Evolutionary conservation across 2,888 invertebrate species (phyloP).

Genomic region (Netelia inedita): DNA sequence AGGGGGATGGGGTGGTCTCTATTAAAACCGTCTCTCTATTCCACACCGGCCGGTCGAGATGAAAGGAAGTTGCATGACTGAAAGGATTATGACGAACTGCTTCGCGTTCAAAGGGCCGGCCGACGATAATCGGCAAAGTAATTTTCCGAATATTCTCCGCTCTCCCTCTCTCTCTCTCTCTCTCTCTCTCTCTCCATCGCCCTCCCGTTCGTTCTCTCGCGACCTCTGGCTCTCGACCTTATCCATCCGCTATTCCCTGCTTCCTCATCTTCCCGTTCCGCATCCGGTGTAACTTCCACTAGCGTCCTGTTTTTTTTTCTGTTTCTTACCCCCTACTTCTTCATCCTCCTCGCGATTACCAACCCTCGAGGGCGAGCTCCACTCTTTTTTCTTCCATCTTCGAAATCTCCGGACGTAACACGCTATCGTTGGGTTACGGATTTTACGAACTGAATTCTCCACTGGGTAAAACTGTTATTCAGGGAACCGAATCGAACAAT

Average conservation of each 20-base stretch:
- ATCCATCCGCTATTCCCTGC: conserved; percentile 20
- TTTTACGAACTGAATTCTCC: conserved; percentile 1
- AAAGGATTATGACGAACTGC: conserved; percentile 75
- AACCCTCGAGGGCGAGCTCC: neutral
- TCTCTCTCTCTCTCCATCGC: neutral
- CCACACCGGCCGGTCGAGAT: conserved; percentile 59
- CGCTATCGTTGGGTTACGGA: neutral
- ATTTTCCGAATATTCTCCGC: conserved; percentile 73
- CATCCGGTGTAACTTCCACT: neutral
- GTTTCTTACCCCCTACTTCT: conserved; percentile 22
- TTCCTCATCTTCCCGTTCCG: conserved; percentile 10
- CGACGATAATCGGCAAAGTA: conserved; percentile 74
- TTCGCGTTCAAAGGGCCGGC: conserved; percentile 69
- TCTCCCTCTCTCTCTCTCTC: conserved; percentile 9
- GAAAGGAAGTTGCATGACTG: conserved; percentile 70
- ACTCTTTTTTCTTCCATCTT: neutral
- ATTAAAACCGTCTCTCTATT: conserved; percentile 67
- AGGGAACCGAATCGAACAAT: too few species aligned
- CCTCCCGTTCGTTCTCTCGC: conserved; percentile 16
- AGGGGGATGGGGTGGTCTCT: conserved; percentile 31
- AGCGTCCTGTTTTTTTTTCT: conserved; percentile 16
- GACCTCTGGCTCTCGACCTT: conserved; percentile 47
- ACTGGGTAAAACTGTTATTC: too few species aligned
- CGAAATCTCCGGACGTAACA: neutral
- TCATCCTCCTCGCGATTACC: neutral